phyloP scores from a whole-genome alignment of 2,888 invertebrate species.

The Drosophila algonquin region DNA sequence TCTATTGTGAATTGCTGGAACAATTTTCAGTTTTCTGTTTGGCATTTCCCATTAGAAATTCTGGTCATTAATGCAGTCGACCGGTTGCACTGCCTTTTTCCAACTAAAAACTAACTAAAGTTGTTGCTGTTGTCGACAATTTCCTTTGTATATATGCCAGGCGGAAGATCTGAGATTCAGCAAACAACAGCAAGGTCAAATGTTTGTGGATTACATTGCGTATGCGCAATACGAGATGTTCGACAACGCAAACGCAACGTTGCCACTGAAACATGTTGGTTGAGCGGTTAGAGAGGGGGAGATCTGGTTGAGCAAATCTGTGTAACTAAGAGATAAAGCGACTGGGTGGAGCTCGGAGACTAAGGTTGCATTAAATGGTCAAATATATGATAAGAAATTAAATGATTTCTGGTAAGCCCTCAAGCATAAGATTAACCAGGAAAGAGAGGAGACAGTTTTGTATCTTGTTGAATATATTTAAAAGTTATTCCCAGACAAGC shows the following conservation, averaged over 20 bases:
- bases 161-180: slow-evolving; percentile 57
- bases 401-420: background rate
- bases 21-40: slow-evolving; percentile 33
- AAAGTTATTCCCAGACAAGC: too few relatives aligned
- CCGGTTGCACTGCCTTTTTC: slow-evolving; percentile 33
- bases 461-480: too few relatives aligned
- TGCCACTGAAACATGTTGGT: slow-evolving; percentile 5
- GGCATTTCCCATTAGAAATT: slow-evolving; percentile 68
- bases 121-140: slow-evolving; percentile 37
- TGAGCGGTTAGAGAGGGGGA: background rate
- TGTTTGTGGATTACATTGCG: slow-evolving; percentile 40
- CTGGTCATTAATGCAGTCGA: slow-evolving; percentile 60
- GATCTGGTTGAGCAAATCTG: background rate
- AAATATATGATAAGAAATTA: background rate
- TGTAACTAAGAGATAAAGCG: background rate
- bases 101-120: slow-evolving; percentile 11
- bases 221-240: slow-evolving; percentile 52
- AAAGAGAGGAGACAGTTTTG: too few relatives aligned
- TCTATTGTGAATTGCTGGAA: slow-evolving; percentile 38
- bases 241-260: slow-evolving; percentile 56
- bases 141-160: slow-evolving; percentile 51
- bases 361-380: background rate
- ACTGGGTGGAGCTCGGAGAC: background rate
- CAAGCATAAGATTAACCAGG: background rate
- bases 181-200: slow-evolving; percentile 38